Evolutionary conservation across 2,797 vertebrate species (phyloP).

Genomic region (Kryptolebias ocellatus): DNA sequence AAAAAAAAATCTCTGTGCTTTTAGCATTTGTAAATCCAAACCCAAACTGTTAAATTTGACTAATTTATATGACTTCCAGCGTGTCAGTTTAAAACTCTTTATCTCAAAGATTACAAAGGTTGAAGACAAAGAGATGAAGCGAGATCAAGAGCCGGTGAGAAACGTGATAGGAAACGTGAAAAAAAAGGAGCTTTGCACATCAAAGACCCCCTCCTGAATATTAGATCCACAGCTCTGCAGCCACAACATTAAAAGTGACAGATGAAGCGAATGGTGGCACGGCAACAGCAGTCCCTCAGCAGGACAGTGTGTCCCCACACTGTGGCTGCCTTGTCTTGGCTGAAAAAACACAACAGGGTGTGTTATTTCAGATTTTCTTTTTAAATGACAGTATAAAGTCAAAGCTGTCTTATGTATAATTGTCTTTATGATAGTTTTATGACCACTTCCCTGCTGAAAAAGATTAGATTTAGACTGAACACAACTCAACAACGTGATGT

Average conservation of each 20-base stretch:
- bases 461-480: too few species aligned
- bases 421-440: too few species aligned
- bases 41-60: constrained; percentile 1
- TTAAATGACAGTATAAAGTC: not conserved
- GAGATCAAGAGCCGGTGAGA: not conserved
- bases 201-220: constrained; percentile 12
- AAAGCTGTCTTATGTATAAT: not conserved
- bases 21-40: not conserved
- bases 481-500: not conserved
- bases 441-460: too few species aligned
- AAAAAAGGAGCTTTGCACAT: constrained; percentile 13
- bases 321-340: not conserved
- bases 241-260: constrained; percentile 4
- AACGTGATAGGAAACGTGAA: constrained; percentile 2
- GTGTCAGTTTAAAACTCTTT: not conserved
- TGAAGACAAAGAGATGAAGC: not conserved
- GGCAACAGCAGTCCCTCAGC: constrained; percentile 1
- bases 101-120: constrained; percentile 3
- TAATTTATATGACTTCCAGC: constrained; percentile 1
- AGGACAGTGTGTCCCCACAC: not conserved
- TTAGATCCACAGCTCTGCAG: not conserved
- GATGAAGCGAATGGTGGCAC: constrained; percentile 6
- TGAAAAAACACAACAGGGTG: not conserved
- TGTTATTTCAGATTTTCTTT: not conserved
- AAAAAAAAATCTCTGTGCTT: not conserved